Evolutionary conservation across 2,797 vertebrate species (phyloP), one percentile per base, ranked within the genome.

Genomic region (Urophycis tenuis): DNA sequence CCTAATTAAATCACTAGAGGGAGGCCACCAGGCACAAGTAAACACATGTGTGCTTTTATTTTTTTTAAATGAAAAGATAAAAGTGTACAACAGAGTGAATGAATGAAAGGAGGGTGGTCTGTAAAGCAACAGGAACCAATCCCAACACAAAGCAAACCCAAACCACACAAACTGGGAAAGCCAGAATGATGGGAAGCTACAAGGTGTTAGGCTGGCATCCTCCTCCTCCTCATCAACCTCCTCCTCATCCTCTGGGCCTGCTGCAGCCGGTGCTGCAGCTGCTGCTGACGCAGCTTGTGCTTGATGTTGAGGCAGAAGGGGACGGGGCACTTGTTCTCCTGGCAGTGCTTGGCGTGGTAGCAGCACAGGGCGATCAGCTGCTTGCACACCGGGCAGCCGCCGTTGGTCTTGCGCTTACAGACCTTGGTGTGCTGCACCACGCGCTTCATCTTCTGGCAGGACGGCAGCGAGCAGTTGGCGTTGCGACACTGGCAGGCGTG

Each of bases 301-400:
- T 99, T 99, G 92, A 99, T 99, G 88, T 99, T 99, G 89, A 98
- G 95, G 92, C 98, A 99, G 95, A 99, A 99, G 84, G 97, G 98
- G 89, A 99, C 98, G 0, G 96, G 98, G 90, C 98, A 99, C 92
- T 99, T 99, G 93, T 97, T 99, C 93, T 99, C 98, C 91, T 99
- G 98, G 93, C 98, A 99, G 95, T 99, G 97, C 91, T 99, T 99
- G 86, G 98, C 98, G 0, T 99, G 98, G 91, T 98, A 99, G 92
- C 98, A 99, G 91, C 98, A 99, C 64, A 99, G 92, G 34, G 98
- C 98, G 2, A 99, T 99, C 49, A 99, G 96, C 91, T 99, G 98
- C 88, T 99, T 99, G 94, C 98, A 99, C 11, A 99, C 96, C 0
- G 98, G 98, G 83, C 98, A 99, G 89, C 98, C 96, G 0, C 97